These are phyloP conservation scores for Ectropis grisescens DNA, from an alignment of 1,140 invertebrate genomes.

Conservation along the genomic window DNA sequence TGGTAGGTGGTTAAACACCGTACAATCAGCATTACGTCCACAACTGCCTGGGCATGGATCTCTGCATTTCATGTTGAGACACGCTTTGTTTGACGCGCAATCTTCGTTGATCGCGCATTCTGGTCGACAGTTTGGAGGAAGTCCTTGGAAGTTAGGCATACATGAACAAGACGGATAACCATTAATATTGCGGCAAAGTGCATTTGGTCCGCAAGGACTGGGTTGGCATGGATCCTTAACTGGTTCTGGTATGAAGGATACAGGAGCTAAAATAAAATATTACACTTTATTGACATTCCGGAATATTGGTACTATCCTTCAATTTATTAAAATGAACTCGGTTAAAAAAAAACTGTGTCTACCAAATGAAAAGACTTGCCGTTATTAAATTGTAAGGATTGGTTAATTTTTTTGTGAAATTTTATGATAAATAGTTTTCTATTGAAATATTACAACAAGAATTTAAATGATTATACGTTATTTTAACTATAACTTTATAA, in stretches of 20 bases:
- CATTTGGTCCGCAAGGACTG: conserved; percentile 77
- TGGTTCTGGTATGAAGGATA: conserved; percentile 44
- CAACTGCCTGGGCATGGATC: conserved; percentile 79
- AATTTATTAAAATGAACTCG: too few relatives aligned
- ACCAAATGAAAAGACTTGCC: too few relatives aligned
- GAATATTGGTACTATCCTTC: too few relatives aligned
- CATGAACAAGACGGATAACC: conserved; percentile 74
- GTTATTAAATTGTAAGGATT: too few relatives aligned
- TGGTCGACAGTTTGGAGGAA: conserved; percentile 75
- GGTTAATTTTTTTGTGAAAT: too few relatives aligned
- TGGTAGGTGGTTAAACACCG: conserved; percentile 75
- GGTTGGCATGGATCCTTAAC: conserved; percentile 70
- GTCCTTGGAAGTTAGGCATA: conserved; percentile 72
- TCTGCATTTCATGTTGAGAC: conserved; percentile 75
- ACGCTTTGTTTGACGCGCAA: conserved; percentile 74
- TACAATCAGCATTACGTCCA: conserved; percentile 73
- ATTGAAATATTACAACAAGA: too few relatives aligned
- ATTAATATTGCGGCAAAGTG: conserved; percentile 73
- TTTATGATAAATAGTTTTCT: too few relatives aligned
- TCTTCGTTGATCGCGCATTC: conserved; percentile 78
- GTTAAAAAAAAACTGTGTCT: too few relatives aligned
- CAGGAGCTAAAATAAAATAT: conserved; percentile 66
- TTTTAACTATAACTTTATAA: too few relatives aligned
- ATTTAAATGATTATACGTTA: too few relatives aligned
- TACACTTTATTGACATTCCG: too few relatives aligned